phyloP scores from a whole-genome alignment of 2,888 invertebrate species.

The Anagyrus pseudococci region DNA sequence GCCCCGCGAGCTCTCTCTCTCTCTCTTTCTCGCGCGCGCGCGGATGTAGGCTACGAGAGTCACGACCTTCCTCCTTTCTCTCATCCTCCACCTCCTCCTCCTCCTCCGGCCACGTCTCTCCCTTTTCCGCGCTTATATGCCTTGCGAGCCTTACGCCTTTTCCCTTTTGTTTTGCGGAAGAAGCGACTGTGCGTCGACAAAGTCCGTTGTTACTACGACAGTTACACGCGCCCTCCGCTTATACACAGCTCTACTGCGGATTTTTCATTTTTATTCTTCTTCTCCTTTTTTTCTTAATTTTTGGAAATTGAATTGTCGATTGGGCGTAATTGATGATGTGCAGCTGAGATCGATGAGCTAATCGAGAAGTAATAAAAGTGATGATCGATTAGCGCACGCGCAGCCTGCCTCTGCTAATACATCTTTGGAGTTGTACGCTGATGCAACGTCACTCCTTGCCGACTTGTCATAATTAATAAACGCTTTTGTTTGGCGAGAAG shows the following conservation, averaged over 20 bases:
- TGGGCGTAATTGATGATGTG: too few relatives aligned
- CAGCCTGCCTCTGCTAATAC: too few relatives aligned
- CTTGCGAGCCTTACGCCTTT: conserved; percentile 1
- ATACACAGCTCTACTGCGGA: background rate
- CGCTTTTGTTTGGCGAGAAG: too few relatives aligned
- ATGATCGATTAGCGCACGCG: too few relatives aligned
- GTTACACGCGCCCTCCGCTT: background rate
- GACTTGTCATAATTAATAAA: too few relatives aligned
- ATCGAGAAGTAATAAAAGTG: too few relatives aligned
- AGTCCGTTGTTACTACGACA: too few relatives aligned
- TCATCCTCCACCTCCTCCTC: conserved; percentile 18
- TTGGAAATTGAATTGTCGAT: background rate
- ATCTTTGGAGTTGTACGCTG: too few relatives aligned
- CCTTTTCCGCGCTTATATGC: background rate
- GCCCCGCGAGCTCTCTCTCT: too few relatives aligned
- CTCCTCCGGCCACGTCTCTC: background rate
- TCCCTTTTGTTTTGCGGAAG: conserved; percentile 21
- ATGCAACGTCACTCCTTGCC: too few relatives aligned
- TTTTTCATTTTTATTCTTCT: background rate
- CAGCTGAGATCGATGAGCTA: too few relatives aligned
- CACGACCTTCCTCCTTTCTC: conserved; percentile 54
- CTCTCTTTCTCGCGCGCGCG: conserved; percentile 36
- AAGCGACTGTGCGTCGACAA: too few relatives aligned
- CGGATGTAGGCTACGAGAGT: conserved; percentile 60
- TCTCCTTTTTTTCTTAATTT: background rate